phyloP scores from a whole-genome alignment of 1,140 invertebrate genomes.

The Philopotamus ludificatus region DNA sequence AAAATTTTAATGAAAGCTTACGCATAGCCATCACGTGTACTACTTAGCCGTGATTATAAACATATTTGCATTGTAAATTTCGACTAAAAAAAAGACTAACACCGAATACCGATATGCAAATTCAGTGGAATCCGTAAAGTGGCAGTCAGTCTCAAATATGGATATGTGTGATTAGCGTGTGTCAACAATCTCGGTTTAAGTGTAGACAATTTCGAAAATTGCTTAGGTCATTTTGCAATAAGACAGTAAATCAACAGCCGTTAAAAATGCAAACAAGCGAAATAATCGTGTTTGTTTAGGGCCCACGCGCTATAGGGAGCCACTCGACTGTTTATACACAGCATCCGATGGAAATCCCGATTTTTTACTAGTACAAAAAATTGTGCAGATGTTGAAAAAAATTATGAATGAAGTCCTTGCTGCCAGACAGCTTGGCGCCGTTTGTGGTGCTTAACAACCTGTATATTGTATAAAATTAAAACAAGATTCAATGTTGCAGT shows the following conservation, averaged over 20 bases:
- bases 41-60: too few relatives aligned
- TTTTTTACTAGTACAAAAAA: background rate
- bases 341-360: too few relatives aligned
- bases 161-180: conserved; percentile 11
- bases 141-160: background rate
- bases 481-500: background rate
- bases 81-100: too few relatives aligned
- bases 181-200: conserved; percentile 15
- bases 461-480: too few relatives aligned
- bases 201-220: conserved; percentile 20
- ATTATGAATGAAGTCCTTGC: background rate
- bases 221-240: conserved; percentile 4
- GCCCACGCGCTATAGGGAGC: background rate
- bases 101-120: conserved; percentile 18
- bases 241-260: background rate
- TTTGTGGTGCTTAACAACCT: too few relatives aligned
- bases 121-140: conserved; percentile 2
- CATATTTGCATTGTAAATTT: too few relatives aligned
- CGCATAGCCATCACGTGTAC: too few relatives aligned
- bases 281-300: background rate
- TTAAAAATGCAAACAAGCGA: background rate
- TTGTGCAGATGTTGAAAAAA: background rate
- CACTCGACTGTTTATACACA: background rate
- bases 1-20: too few relatives aligned
- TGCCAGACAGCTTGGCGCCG: conserved; percentile 16